Base-by-base conservation (phyloP, 1,140 invertebrate genomes). In the Brachionus calyciflorus region DNA sequence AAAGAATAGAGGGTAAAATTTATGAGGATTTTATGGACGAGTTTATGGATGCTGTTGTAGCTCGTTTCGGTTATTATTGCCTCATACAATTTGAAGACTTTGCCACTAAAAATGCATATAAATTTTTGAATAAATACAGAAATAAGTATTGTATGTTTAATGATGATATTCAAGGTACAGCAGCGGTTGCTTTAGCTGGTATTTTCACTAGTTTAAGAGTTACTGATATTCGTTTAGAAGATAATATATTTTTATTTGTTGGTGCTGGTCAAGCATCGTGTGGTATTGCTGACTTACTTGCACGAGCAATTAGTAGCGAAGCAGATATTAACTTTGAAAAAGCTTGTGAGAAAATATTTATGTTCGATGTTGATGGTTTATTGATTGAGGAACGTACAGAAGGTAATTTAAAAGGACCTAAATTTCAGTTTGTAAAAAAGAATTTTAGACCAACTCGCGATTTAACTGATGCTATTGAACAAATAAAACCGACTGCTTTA, bases 21-120 rank as follows among this genome's bases (percentile, higher is more conserved):
- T 99, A 99, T 84, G 95, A 98, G 82, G 91, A 92, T 41, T 91
- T 99, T 79, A 89, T 99, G 69, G 96, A 99, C 81, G 96, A 99
- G 85, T 98, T 99, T 83, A 98, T 99, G 94, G 87, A 92, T 82
- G 94, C 94, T 1, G 92, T 93, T 70, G 92, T 95, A 0, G 90
- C 90, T 83, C 90, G 93, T 85, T 85, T 80, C 81, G 84, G 84
- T 3, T 79, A 82, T 75, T 79, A 82, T 75, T 81, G 81, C 37
- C 69, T 86, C 33, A 80, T 86, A 28, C 85, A 86, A 78, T 86
- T 85, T 82, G 85, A 86, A 79, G 85, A 86, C 78, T 86, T 86
- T 81, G 84, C 81, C 26, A 84, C 84, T 70, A 80, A 83, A 40
- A 85, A 86, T 80, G 85, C 85, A 6, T 86, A 84, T 77, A 79